Percentiles rank a stretch among this genome's conserved stretches.
Evolutionary conservation across 2,888 invertebrate species (phyloP).

Genomic region (Dexiosoma caninum): DNA sequence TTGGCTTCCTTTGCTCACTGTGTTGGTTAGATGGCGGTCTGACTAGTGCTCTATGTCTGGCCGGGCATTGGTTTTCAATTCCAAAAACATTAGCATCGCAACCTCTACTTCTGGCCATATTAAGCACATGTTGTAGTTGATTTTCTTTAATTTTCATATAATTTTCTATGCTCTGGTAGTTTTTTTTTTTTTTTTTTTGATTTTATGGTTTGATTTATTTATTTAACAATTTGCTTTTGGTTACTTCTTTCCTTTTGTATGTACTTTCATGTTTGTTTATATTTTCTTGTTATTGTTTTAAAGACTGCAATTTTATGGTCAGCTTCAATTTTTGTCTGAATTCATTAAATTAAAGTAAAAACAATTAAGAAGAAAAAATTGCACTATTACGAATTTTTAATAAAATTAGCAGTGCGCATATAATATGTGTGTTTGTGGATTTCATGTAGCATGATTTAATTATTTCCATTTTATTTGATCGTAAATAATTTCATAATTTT

Average conservation of each 20-base stretch:
- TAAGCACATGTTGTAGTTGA: constrained; percentile 39
- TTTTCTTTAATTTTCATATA: constrained; percentile 40
- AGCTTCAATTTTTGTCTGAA: constrained; percentile 32
- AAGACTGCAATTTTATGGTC: constrained; percentile 42
- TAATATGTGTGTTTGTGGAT: constrained; percentile 40
- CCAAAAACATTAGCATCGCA: constrained; percentile 30
- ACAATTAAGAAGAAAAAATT: constrained; percentile 1
- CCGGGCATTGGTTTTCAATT: constrained; percentile 22
- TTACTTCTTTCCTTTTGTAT: not conserved
- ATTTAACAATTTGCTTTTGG: constrained; percentile 7
- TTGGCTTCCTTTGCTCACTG: constrained; percentile 25
- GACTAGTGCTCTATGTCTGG: constrained; percentile 3
- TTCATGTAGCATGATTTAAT: constrained; percentile 53
- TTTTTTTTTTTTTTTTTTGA: constrained; percentile 17
- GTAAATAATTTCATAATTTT: constrained; percentile 48
- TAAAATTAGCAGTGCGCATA: constrained; percentile 17
- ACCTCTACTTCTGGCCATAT: constrained; percentile 38
- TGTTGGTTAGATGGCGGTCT: constrained; percentile 3
- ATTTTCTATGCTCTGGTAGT: constrained; percentile 60
- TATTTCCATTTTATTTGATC: constrained; percentile 17
- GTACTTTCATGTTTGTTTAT: constrained; percentile 22
- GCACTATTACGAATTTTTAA: constrained; percentile 31
- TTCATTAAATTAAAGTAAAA: constrained; percentile 24
- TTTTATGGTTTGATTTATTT: constrained; percentile 47
- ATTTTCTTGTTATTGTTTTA: constrained; percentile 16